Evolutionary conservation across 1,140 invertebrate genomes (phyloP).

Genomic region (Habropoda laboriosa): DNA sequence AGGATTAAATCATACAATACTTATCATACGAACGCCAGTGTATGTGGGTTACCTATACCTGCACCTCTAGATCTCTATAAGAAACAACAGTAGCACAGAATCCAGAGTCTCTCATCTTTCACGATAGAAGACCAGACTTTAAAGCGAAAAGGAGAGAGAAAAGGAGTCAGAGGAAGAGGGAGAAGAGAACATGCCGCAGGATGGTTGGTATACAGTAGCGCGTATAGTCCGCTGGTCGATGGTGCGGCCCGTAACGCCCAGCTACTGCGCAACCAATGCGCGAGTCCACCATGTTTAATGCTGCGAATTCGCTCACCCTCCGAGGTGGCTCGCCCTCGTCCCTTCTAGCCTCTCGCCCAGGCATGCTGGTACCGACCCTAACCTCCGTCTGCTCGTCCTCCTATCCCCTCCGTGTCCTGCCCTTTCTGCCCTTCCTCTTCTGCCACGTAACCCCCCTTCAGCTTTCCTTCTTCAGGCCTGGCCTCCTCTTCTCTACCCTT

Average conservation of each 20-base stretch:
- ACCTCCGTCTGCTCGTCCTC: constrained; percentile 58
- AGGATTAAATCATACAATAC: too few species aligned
- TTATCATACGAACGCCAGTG: too few species aligned
- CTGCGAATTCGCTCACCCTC: constrained; percentile 69
- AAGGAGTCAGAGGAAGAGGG: background rate
- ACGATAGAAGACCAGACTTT: background rate
- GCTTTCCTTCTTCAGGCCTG: constrained; percentile 10
- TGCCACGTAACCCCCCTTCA: background rate
- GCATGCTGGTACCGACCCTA: constrained; percentile 57
- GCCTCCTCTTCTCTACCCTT: constrained; percentile 19
- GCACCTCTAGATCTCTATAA: background rate
- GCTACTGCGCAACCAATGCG: constrained; percentile 72
- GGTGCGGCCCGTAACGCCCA: constrained; percentile 69
- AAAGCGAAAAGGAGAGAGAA: background rate
- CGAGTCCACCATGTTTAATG: constrained; percentile 72
- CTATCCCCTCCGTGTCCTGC: constrained; percentile 27
- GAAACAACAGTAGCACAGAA: constrained; percentile 29
- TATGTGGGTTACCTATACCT: too few species aligned
- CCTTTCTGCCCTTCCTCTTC: constrained; percentile 5
- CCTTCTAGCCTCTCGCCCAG: constrained; percentile 41
- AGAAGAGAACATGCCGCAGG: constrained; percentile 55
- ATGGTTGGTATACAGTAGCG: constrained; percentile 67
- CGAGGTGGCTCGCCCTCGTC: constrained; percentile 42
- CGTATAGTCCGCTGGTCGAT: constrained; percentile 69
- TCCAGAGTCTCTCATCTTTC: background rate